A percentile compares a stretch with the other conserved stretches of the same genome.
These are phyloP conservation scores for Silurus aristotelis DNA, from an alignment of 2,797 vertebrate species.

Conservation along the genomic window DNA sequence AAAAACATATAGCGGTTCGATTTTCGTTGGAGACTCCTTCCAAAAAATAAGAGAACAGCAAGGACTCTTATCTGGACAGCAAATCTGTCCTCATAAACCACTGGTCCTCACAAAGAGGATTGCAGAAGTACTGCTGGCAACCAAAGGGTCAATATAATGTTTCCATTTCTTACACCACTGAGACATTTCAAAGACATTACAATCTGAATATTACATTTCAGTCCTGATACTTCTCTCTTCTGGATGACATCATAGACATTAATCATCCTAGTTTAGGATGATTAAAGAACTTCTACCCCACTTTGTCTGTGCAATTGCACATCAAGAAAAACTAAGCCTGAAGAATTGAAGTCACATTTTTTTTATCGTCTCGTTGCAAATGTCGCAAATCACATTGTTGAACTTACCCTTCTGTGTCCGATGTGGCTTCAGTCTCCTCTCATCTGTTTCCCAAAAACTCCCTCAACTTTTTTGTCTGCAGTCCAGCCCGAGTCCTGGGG, in stretches of 20 bases:
- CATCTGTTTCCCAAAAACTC: slow-evolving; percentile 29
- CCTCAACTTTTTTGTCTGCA: slow-evolving; percentile 63
- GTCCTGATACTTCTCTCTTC: not conserved
- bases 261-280: not conserved
- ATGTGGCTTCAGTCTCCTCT: slow-evolving; percentile 31
- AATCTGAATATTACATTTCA: not conserved
- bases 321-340: not conserved
- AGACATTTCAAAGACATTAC: not conserved
- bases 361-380: not conserved
- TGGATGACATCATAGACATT: not conserved
- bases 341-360: not conserved
- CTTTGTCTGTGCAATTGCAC: not conserved
- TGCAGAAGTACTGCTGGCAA: not conserved
- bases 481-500: slow-evolving; percentile 1
- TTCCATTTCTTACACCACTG: not conserved
- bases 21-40: not conserved
- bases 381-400: not conserved
- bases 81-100: not conserved
- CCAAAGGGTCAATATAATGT: not conserved
- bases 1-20: too few species aligned
- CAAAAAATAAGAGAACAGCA: not conserved
- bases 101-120: not conserved
- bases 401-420: slow-evolving; percentile 44
- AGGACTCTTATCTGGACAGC: too few species aligned
- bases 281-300: not conserved